Conservation (phyloP, 2,113 vertebrate genomes). For the Crotalus horridus region DNA sequence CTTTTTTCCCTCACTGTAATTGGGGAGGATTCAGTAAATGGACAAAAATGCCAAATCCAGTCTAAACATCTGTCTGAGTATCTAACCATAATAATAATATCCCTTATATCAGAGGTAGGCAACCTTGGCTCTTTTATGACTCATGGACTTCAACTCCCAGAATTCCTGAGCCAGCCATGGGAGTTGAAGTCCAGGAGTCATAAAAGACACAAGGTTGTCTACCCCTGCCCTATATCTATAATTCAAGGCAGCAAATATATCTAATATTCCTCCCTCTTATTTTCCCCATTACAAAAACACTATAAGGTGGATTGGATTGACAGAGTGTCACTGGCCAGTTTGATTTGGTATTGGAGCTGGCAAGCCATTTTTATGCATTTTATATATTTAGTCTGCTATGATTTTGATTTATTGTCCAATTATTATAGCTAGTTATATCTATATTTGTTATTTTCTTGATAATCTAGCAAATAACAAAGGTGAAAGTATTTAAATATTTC, state of each 20-base stretch:
- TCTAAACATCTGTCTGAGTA: not conserved
- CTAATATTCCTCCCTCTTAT: not conserved
- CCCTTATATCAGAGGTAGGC: not conserved
- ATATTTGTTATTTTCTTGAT: not conserved
- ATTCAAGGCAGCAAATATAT: not conserved
- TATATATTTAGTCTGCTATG: not conserved
- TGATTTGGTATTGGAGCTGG: not conserved
- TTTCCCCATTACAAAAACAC: not conserved
- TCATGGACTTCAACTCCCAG: no score
- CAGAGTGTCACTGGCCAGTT: not conserved
- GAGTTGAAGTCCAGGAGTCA: no score
- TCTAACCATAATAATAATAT: not conserved
- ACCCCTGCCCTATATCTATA: not conserved
- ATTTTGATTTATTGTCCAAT: not conserved
- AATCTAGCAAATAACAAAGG: not conserved
- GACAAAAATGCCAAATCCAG: not conserved
- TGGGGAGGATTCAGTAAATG: not conserved
- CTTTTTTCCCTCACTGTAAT: no score
- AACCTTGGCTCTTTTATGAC: no score
- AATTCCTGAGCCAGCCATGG: no score
- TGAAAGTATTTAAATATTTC: not conserved
- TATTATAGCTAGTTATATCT: not conserved
- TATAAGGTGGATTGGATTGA: not conserved
- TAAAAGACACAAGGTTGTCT: no score
- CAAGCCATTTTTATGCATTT: not conserved